phyloP scores from a whole-genome alignment of 2,888 invertebrate species.

The Nomada goodeniana region DNA sequence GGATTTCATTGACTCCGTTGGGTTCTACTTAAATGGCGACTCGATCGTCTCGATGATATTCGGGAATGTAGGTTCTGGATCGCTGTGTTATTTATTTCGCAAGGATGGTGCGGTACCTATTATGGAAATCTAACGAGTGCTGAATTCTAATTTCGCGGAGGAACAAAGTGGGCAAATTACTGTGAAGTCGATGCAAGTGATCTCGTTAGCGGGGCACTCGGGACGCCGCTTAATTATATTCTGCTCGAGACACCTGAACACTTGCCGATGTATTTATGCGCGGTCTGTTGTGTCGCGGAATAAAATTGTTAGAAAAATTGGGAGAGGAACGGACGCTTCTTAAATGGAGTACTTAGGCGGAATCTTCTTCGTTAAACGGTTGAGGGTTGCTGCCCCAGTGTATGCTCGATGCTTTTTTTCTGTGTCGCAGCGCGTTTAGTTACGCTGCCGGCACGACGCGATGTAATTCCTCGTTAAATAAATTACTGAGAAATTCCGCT shows the following conservation, averaged over 20 bases:
- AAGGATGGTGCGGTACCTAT: too few relatives aligned
- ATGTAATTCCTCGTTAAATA: conserved; percentile 20
- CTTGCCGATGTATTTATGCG: not conserved
- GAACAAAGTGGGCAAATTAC: too few relatives aligned
- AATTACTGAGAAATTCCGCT: conserved; percentile 16
- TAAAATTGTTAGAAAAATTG: not conserved
- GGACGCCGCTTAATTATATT: not conserved
- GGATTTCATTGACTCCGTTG: not conserved
- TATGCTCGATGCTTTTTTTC: not conserved
- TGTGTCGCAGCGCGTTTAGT: conserved; percentile 6
- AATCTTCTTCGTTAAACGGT: not conserved
- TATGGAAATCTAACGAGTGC: too few relatives aligned
- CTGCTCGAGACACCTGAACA: not conserved
- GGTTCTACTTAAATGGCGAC: not conserved
- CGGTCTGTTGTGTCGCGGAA: too few relatives aligned
- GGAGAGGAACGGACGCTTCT: not conserved
- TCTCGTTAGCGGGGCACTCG: not conserved
- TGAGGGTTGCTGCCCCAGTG: not conserved
- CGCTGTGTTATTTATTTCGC: too few relatives aligned
- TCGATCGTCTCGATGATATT: not conserved
- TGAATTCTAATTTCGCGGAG: too few relatives aligned
- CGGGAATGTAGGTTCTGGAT: not conserved
- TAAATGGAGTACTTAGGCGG: not conserved
- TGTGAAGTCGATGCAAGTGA: not conserved
- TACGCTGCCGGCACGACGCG: not conserved